These are phyloP conservation scores for Meandrusa payeni DNA, from an alignment of 2,888 invertebrate species.

Conservation along the genomic window DNA sequence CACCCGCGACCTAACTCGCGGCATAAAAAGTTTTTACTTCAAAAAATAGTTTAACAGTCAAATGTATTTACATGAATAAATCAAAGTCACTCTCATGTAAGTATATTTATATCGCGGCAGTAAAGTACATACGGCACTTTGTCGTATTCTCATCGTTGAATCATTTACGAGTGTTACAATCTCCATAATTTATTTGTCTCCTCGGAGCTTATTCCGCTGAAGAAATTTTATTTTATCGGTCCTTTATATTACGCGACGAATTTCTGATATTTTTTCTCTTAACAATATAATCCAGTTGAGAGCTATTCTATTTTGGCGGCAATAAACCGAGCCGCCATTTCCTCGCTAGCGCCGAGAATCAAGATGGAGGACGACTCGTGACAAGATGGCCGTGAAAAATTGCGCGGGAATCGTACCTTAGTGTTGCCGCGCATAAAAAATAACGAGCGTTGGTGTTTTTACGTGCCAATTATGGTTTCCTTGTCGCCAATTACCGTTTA, in stretches of 20 bases:
- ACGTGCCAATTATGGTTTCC: slow-evolving; percentile 68
- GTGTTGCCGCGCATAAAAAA: slow-evolving; percentile 52
- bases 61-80: no score
- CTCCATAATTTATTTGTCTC: neutral
- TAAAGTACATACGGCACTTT: no score
- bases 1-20: no score
- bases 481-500: slow-evolving; percentile 60
- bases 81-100: no score
- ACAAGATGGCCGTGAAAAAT: slow-evolving; percentile 50
- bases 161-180: neutral
- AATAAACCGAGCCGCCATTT: neutral
- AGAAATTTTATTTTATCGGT: neutral
- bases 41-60: no score
- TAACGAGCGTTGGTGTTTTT: slow-evolving; percentile 40
- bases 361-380: slow-evolving; percentile 4
- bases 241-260: neutral
- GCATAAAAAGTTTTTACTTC: no score
- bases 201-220: neutral
- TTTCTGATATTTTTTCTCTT: neutral
- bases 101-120: no score
- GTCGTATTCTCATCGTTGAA: neutral
- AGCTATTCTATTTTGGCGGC: neutral
- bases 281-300: slow-evolving; percentile 6
- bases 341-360: neutral
- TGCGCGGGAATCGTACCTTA: slow-evolving; percentile 50